Evolutionary conservation across 2,888 invertebrate genomes (phyloP), one percentile per base, ranked within the genome.

Genomic region (Nematopogon swammerdamellus): DNA sequence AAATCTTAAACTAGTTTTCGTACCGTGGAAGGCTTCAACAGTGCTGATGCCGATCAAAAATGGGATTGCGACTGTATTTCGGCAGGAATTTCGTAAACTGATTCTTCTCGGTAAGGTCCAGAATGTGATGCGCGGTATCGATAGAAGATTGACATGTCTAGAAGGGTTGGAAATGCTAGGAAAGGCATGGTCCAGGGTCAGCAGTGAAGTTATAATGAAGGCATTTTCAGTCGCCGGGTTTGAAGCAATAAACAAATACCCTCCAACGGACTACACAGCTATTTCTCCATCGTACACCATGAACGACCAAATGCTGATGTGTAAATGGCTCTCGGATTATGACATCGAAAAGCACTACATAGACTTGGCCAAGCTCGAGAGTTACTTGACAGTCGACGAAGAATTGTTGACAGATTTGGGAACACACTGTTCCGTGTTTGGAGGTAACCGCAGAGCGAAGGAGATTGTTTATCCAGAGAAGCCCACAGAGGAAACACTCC

Each of bases 361-460:
- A 1, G 59, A 63, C 44, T 6, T 62, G 10, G 19, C 54, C 0
- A 52, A 56, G 43, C 51, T 67, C 3, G 65, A 67, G 14, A 60
- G 60, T 50, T 67, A 64, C 59, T 53, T 67, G 52, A 62, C 61
- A 0, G 67, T 67, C 0, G 67, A 67, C 3, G 67, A 67, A 25
- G 65, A 67, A 44, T 45, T 64, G 3, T 55, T 67, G 3, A 66
- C 63, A 0, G 67, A 62, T 0, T 64, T 65, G 52, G 67, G 67
- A 0, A 65, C 67, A 0, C 65, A 66, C 14, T 56, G 59, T 0
- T 65, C 65, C 0, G 64, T 67, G 0, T 67, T 67, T 20, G 67
- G 66, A 2, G 67, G 67, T 0, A 67, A 66, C 45, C 67, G 65
- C 48, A 64, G 59, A 53, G 56, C 57, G 1, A 19, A 18, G 2